Conservation (phyloP, 2,113 vertebrate genomes). For the rabbit (Oryctolagus cuniculus) region DNA sequence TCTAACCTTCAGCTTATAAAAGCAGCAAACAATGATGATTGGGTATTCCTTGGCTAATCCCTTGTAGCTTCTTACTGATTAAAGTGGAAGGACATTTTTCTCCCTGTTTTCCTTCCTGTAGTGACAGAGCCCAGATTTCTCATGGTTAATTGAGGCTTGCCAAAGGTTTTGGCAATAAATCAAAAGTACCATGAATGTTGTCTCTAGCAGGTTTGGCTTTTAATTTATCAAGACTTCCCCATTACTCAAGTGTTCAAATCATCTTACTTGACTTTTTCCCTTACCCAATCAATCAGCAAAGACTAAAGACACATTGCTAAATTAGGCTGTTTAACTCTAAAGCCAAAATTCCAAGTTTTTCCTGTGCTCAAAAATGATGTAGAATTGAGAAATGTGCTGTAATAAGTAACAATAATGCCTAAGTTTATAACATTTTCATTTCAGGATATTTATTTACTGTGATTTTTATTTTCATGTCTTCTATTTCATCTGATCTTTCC, state of each 20-base stretch:
- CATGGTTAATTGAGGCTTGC: background rate
- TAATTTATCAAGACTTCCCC: background rate
- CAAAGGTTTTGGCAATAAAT: background rate
- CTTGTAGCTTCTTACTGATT: conserved; percentile 32
- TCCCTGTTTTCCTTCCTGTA: background rate
- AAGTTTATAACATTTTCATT: background rate
- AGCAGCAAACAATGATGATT: background rate
- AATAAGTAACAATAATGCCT: background rate
- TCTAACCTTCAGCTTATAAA: background rate
- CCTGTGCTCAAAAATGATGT: background rate
- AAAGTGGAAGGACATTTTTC: conserved; percentile 29
- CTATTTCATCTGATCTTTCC: conserved; percentile 5
- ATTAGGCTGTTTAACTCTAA: background rate
- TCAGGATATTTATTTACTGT: background rate
- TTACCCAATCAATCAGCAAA: background rate
- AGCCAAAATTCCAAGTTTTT: conserved; percentile 42
- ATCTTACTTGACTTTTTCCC: background rate
- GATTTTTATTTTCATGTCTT: background rate
- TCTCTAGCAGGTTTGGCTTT: conserved; percentile 6
- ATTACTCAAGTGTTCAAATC: background rate
- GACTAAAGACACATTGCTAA: background rate
- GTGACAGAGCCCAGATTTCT: background rate
- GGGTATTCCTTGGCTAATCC: background rate
- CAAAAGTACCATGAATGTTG: background rate
- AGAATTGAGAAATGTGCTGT: background rate